Evolutionary conservation across 2,888 invertebrate genomes (phyloP), one percentile per base, ranked within the genome.

Genomic region (Pollenia griseotomentosa): DNA sequence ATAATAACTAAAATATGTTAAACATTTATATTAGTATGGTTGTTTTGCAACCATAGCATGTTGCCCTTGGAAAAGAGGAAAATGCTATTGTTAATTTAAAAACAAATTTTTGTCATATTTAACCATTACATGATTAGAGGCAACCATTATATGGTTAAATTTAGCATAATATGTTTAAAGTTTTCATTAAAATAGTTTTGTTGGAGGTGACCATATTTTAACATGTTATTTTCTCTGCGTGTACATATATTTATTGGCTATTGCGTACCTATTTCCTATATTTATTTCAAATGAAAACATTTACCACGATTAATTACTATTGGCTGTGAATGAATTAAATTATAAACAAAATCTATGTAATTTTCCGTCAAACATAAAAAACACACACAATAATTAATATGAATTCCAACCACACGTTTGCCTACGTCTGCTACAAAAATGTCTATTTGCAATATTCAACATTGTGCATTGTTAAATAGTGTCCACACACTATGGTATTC

Each of bases 361-460:
- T 44, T 42, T 9, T 16, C 16, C 2, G 12, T 9, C 59, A 33
- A 23, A 63, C 63, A 66, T 65, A 33, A 11, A 68, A 66, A 48
- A 23, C 12, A 1, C 57, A 11, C n/a, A 51, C 19, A 1, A 51
- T 19, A n/a, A 59, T 48, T 63, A 75, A 65, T 53, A 44, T 53
- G 40, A 51, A 63, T 61, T 40, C 2, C 9, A 59, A 42, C 5
- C 2, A 59, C 10, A 33, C 19, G 42, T 19, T 75, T 53, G 75
- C 53, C 65, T 23, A 65, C 75, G 75, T 65, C 63, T 40, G 75
- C 40, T 44, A 63, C n/a, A 63, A 55, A 75, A 65, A 53, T 75
- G 63, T 65, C 44, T 19, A 42, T 33, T 51, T 63, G 57, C 46
- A 46, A 57, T 63, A 53, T 53, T 75, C 19, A 59, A 68, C 33